These are phyloP conservation scores for Tautogolabrus adspersus DNA, from an alignment of 2,113 vertebrate genomes.

Conservation along the genomic window DNA sequence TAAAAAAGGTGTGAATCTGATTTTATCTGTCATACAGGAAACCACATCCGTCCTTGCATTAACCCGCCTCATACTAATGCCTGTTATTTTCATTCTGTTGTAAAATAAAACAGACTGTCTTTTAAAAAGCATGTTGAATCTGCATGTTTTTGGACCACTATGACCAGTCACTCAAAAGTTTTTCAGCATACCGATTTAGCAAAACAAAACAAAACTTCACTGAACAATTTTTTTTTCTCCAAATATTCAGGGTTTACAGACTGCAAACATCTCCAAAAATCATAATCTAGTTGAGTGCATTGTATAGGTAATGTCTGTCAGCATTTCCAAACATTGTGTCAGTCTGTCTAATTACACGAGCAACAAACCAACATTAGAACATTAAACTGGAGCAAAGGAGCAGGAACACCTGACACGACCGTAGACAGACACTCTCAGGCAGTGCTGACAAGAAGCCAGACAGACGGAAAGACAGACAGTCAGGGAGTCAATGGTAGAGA, in stretches of 20 bases:
- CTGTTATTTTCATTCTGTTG: no score
- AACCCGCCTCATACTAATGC: no score
- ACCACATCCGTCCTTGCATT: no score
- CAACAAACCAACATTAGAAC: conserved; percentile 19
- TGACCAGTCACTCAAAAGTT: not conserved
- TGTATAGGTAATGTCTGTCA: conserved; percentile 37
- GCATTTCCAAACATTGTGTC: conserved; percentile 28
- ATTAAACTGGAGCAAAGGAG: not conserved
- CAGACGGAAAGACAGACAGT: conserved; percentile 44
- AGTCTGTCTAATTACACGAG: conserved; percentile 52
- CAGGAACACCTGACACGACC: conserved; percentile 34
- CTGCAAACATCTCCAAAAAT: not conserved
- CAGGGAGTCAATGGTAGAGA: conserved; percentile 50
- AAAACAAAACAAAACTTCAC: not conserved
- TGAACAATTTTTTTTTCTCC: conserved; percentile 27
- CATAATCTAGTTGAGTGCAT: conserved; percentile 15
- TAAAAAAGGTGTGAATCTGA: no score
- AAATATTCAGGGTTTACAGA: not conserved
- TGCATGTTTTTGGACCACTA: no score
- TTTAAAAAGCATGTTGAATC: no score
- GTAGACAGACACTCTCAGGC: conserved; percentile 20
- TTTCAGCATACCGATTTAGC: not conserved
- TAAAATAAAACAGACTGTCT: no score
- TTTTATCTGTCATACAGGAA: no score
- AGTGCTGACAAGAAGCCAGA: conserved; percentile 51